These are phyloP conservation scores for Schizopygopsis pylzovi DNA, from an alignment of 2,797 vertebrate species.

Conservation along the genomic window DNA sequence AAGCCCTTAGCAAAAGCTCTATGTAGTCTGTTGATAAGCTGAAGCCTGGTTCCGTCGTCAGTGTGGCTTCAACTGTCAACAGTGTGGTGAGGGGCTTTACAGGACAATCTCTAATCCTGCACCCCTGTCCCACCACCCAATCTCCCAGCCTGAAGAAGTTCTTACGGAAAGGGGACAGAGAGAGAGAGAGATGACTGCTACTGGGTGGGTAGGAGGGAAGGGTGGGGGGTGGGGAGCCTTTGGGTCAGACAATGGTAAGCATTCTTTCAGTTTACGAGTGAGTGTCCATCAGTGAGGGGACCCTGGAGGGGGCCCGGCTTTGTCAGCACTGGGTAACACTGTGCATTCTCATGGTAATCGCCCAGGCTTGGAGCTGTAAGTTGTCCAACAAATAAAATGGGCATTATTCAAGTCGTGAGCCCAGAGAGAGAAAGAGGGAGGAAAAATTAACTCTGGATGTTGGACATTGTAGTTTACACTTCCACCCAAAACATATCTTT, in stretches of 20 bases:
- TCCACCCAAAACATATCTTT: slow-evolving; percentile 14
- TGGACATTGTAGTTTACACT: slow-evolving; percentile 64
- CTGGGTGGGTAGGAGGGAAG: slow-evolving; percentile 77
- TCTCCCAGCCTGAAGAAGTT: slow-evolving; percentile 62
- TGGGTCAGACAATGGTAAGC: slow-evolving; percentile 88
- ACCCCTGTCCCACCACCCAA: slow-evolving; percentile 20
- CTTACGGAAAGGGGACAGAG: slow-evolving; percentile 67
- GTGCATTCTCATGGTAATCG: slow-evolving; percentile 96
- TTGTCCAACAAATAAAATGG: slow-evolving; percentile 97
- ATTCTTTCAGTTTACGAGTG: slow-evolving; percentile 97
- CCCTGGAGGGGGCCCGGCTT: slow-evolving; percentile 82
- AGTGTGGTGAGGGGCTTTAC: slow-evolving; percentile 52
- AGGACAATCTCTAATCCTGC: slow-evolving; percentile 47
- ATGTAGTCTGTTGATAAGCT: slow-evolving; percentile 53
- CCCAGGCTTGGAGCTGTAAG: slow-evolving; percentile 88
- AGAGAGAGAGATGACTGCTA: slow-evolving; percentile 74
- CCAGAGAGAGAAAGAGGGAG: slow-evolving; percentile 64
- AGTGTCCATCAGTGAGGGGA: slow-evolving; percentile 95
- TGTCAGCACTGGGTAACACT: slow-evolving; percentile 90
- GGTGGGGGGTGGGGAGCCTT: slow-evolving; percentile 76
- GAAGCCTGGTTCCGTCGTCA: slow-evolving; percentile 47
- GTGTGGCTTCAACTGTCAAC: slow-evolving; percentile 58
- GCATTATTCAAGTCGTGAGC: slow-evolving; percentile 89
- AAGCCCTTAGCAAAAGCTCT: slow-evolving; percentile 46
- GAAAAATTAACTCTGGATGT: slow-evolving; percentile 74